Percentiles rank a stretch among this genome's conserved stretches.
These are phyloP conservation scores for Rugalucina vietnamica DNA, from an alignment of 2,888 invertebrate genomes.

Conservation along the genomic window DNA sequence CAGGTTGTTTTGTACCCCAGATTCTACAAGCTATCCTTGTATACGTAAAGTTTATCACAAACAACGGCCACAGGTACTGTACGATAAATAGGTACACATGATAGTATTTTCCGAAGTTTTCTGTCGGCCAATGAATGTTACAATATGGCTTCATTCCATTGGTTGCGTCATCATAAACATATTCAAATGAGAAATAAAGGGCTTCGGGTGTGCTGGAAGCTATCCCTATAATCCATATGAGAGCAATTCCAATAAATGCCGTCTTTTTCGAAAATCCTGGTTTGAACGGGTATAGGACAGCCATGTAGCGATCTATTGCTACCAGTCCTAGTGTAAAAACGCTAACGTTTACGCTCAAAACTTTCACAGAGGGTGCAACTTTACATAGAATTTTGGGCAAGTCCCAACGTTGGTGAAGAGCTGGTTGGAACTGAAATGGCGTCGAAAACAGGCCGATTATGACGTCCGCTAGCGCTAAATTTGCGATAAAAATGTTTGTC, in stretches of 20 bases:
- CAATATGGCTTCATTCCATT: conserved; percentile 79
- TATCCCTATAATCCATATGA: conserved; percentile 90
- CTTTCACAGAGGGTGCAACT: conserved; percentile 94
- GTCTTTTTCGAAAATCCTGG: conserved; percentile 89
- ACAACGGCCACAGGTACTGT: conserved; percentile 91
- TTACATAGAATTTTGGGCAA: conserved; percentile 94
- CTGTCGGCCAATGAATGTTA: conserved; percentile 65
- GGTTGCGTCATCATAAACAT: conserved; percentile 18
- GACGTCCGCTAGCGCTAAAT: conserved; percentile 93
- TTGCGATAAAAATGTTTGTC: conserved; percentile 94
- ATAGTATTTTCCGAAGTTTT: conserved; percentile 79
- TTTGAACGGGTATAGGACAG: conserved; percentile 85
- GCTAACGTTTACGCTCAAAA: conserved; percentile 94
- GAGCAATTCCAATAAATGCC: conserved; percentile 90
- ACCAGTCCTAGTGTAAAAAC: conserved; percentile 94
- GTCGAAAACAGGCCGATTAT: conserved; percentile 93
- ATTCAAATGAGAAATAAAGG: conserved; percentile 67
- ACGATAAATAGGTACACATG: conserved; percentile 83
- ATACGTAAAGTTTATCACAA: conserved; percentile 93
- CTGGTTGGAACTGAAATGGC: conserved; percentile 96
- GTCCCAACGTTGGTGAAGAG: conserved; percentile 93
- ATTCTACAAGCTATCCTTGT: conserved; percentile 91
- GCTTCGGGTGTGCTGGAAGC: conserved; percentile 87
- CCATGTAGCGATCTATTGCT: conserved; percentile 91
- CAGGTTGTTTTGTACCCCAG: conserved; percentile 92